Evolutionary conservation across 2,797 vertebrate species (phyloP).

Genomic region (Labeo calbasu): DNA sequence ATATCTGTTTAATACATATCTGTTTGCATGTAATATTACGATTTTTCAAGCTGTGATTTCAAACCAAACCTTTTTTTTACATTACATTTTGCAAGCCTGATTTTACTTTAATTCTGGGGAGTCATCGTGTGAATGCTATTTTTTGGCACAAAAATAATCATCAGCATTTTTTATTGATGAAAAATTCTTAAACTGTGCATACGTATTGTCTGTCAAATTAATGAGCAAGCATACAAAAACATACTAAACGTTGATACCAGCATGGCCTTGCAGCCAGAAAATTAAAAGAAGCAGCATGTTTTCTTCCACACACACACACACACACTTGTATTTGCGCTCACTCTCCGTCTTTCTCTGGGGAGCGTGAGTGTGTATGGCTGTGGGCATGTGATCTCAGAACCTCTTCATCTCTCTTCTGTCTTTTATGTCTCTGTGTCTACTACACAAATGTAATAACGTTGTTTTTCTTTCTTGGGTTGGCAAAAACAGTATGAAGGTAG

Average conservation of each 20-base stretch:
- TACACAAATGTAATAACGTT: slow-evolving; percentile 28
- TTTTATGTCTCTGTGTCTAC: slow-evolving; percentile 27
- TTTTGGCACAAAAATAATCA: background rate
- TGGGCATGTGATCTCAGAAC: slow-evolving; percentile 32
- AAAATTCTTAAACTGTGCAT: background rate
- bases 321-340: background rate
- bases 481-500: background rate
- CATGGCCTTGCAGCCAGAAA: slow-evolving; percentile 1
- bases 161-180: slow-evolving; percentile 21
- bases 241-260: slow-evolving; percentile 34
- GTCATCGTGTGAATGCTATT: background rate
- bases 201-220: slow-evolving; percentile 25
- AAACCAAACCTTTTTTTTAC: background rate
- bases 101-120: background rate
- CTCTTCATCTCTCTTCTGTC: slow-evolving; percentile 22
- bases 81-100: background rate
- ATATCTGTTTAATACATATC: background rate
- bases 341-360: slow-evolving; percentile 26
- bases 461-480: slow-evolving; percentile 21
- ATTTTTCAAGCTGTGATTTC: background rate
- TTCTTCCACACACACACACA: background rate
- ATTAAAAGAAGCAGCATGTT: slow-evolving; percentile 19
- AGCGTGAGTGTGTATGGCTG: slow-evolving; percentile 21
- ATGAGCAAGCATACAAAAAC: slow-evolving; percentile 16
- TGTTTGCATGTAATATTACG: background rate